phyloP scores from a whole-genome alignment of 1,140 invertebrate genomes.

The Brachionus paranguensis region DNA sequence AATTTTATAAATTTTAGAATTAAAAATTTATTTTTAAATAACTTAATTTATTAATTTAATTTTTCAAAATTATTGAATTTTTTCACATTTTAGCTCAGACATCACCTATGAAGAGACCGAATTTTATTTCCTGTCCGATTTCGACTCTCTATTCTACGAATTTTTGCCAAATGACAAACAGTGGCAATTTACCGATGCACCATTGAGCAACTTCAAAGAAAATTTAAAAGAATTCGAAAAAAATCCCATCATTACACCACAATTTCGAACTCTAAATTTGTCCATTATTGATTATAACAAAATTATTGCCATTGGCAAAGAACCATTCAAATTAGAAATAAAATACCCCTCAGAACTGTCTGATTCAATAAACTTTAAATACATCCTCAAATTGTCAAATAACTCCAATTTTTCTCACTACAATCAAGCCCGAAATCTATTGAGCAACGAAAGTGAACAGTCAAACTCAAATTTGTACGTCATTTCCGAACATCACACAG shows the following conservation, averaged over 20 bases:
- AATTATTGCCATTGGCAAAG: background rate
- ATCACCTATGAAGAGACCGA: slow-evolving; percentile 27
- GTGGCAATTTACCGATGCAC: slow-evolving; percentile 12
- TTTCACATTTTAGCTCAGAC: background rate
- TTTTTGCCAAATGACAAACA: slow-evolving; percentile 33
- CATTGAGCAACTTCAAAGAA: background rate
- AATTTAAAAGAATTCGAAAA: slow-evolving; percentile 34
- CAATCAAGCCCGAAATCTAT: background rate
- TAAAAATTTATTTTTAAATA: too few relatives aligned
- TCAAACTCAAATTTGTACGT: background rate
- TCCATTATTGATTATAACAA: background rate
- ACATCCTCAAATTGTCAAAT: background rate
- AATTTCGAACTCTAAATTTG: slow-evolving; percentile 26
- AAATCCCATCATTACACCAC: slow-evolving; percentile 14
- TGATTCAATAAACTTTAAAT: slow-evolving; percentile 12
- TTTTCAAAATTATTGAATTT: background rate
- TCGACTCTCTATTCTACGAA: slow-evolving; percentile 25
- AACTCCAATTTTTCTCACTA: background rate
- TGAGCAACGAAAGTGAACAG: background rate
- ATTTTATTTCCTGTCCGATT: slow-evolving; percentile 38
- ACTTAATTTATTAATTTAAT: too few relatives aligned
- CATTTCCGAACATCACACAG: background rate
- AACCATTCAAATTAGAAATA: background rate
- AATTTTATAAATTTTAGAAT: too few relatives aligned
- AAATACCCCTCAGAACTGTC: slow-evolving; percentile 14